Conservation (phyloP, 2,113 vertebrate genomes). For the Platysteira castanea region DNA sequence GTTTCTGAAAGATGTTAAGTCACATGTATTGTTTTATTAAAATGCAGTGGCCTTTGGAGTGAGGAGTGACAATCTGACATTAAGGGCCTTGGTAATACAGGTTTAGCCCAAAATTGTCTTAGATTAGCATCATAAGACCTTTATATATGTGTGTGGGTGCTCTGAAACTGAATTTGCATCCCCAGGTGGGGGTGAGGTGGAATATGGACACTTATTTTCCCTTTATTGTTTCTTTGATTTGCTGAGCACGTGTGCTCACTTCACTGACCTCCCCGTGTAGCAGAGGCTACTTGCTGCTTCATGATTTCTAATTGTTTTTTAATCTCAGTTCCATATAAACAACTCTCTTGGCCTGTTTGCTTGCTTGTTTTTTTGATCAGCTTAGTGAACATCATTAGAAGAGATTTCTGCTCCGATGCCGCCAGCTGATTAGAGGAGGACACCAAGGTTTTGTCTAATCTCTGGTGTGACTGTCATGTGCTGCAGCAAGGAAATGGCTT, state of each 20-base stretch:
- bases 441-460: conserved; percentile 58
- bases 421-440: conserved; percentile 48
- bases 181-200: background rate
- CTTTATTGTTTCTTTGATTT: background rate
- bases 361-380: conserved; percentile 44
- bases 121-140: background rate
- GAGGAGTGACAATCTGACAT: background rate
- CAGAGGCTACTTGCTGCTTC: background rate
- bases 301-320: conserved; percentile 18
- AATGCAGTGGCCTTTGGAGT: background rate
- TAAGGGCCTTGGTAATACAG: background rate
- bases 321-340: conserved; percentile 24
- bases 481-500: conserved; percentile 42
- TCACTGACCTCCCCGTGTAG: background rate
- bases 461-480: conserved; percentile 64
- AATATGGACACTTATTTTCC: background rate
- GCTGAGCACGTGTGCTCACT: background rate
- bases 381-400: conserved; percentile 38
- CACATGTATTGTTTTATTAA: background rate
- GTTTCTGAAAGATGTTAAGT: background rate
- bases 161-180: background rate
- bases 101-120: background rate
- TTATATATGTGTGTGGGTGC: accelerated
- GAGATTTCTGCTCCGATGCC: conserved; percentile 40
- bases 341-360: conserved; percentile 5